Evolutionary conservation across 2,888 invertebrate species (phyloP).

Genomic region (Lobophora halterata): DNA sequence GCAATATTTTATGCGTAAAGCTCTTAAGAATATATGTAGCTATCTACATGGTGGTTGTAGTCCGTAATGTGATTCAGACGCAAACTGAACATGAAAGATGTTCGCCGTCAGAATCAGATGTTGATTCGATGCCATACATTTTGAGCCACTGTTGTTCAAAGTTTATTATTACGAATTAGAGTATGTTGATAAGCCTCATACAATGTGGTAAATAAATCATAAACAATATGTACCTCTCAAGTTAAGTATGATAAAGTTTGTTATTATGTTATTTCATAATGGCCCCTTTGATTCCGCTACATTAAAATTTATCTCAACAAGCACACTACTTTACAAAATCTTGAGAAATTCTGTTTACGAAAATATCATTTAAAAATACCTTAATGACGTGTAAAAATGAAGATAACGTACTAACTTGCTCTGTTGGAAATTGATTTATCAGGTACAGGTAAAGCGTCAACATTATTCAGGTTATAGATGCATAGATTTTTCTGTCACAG

Average conservation of each 20-base stretch:
- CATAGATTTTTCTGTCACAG: not conserved
- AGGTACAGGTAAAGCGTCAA: too few relatives aligned
- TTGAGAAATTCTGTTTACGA: too few relatives aligned
- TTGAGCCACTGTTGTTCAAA: constrained; percentile 6
- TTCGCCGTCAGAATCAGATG: constrained; percentile 17
- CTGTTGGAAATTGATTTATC: too few relatives aligned
- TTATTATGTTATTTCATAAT: constrained; percentile 13
- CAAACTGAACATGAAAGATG: constrained; percentile 19
- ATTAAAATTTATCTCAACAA: constrained; percentile 11
- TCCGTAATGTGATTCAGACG: constrained; percentile 16
- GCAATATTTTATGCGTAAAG: constrained; percentile 22
- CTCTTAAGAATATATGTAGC: constrained; percentile 24
- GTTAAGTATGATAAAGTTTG: constrained; percentile 10
- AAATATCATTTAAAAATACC: too few relatives aligned
- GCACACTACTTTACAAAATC: too few relatives aligned
- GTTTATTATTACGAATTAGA: constrained; percentile 1
- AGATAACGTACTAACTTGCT: too few relatives aligned
- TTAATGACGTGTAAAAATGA: too few relatives aligned
- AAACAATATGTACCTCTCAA: constrained; percentile 6
- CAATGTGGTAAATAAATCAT: constrained; percentile 5
- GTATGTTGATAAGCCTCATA: constrained; percentile 8
- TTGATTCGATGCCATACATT: constrained; percentile 8
- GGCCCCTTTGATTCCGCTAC: constrained; percentile 9
- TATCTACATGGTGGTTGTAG: constrained; percentile 22
- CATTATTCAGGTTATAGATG: too few relatives aligned